Percentiles rank a stretch among this genome's conserved stretches.
Evolutionary conservation across 1,140 invertebrate species (phyloP).

Genomic region (honey bee (Apis mellifera)): Amel_HAv3.1 CM009935.2:10204501-10205000

Average conservation of each 20-base stretch:
- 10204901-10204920: conserved; percentile 11
- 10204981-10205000: conserved; percentile 61
- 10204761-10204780: not conserved
- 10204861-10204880: not conserved
- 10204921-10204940: conserved; percentile 19
- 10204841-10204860: not conserved
- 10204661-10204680: no score
- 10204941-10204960: conserved; percentile 66
- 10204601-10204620: not conserved
- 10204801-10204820: not conserved
- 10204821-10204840: not conserved
- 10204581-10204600: not conserved
- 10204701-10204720: not conserved
- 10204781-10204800: not conserved
- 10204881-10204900: conserved; percentile 12
- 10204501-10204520: no score
- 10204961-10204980: conserved; percentile 60
- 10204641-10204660: not conserved
- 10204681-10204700: no score
- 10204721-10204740: not conserved
- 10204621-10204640: not conserved
- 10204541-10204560: not conserved
- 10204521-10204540: not conserved
- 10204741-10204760: not conserved
- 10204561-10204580: not conserved